These are phyloP conservation scores for Malurus melanocephalus DNA, from an alignment of 2,113 vertebrate species.

Conservation along the genomic window DNA sequence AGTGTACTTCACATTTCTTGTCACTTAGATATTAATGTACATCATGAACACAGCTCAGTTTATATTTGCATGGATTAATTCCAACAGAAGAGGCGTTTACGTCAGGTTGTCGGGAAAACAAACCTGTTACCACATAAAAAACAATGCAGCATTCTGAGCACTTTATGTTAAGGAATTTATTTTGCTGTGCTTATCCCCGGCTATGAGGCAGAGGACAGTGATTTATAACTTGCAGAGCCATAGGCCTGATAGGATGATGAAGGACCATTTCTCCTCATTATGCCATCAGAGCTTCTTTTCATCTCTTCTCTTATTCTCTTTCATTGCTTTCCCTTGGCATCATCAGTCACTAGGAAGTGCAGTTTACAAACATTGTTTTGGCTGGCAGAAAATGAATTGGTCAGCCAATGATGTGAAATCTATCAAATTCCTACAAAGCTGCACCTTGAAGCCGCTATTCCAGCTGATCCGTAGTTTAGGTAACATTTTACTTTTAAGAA, in stretches of 20 bases:
- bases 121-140: conserved; percentile 19
- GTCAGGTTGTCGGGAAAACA: conserved; percentile 19
- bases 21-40: background rate
- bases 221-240: conserved; percentile 6
- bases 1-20: background rate
- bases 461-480: conserved; percentile 11
- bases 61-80: background rate
- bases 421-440: conserved; percentile 48
- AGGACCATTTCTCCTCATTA: conserved; percentile 3
- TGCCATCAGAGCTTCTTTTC: conserved; percentile 19
- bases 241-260: conserved; percentile 33
- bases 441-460: conserved; percentile 21
- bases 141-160: background rate
- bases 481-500: conserved; percentile 37
- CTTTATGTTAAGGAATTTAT: conserved; percentile 43
- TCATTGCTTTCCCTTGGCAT: conserved; percentile 52
- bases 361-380: conserved; percentile 56
- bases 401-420: conserved; percentile 42
- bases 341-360: conserved; percentile 51
- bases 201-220: conserved; percentile 24
- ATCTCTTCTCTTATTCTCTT: conserved; percentile 32
- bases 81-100: background rate
- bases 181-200: background rate
- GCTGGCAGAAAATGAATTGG: conserved; percentile 31
- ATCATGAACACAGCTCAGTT: background rate